Percentiles rank a stretch among this genome's conserved stretches.
These are phyloP conservation scores for Agapornis canus DNA, from an alignment of 2,797 vertebrate species.

Conservation along the genomic window DNA sequence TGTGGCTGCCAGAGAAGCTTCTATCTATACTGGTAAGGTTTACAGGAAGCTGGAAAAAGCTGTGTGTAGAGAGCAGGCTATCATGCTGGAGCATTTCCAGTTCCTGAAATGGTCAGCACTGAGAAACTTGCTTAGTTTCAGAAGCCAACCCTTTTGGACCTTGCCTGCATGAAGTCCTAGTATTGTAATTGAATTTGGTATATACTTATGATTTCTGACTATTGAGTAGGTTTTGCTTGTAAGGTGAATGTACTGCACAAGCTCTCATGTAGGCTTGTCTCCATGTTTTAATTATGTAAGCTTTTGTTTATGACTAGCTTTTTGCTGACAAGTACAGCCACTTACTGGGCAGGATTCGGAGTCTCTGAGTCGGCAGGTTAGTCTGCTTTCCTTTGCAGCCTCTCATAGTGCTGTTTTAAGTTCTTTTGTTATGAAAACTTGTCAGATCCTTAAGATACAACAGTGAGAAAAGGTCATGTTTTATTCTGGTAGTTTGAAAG, in stretches of 20 bases:
- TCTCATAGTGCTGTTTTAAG: not conserved
- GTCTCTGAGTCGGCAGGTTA: not conserved
- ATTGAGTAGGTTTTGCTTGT: not conserved
- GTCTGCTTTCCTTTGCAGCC: not conserved
- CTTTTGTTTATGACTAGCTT: not conserved
- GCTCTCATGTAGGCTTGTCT: not conserved
- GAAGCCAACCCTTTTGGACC: not conserved
- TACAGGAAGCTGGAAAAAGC: not conserved
- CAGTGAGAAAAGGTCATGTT: too few relatives aligned
- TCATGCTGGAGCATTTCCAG: not conserved
- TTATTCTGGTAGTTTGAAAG: not conserved
- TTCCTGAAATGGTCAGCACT: not conserved
- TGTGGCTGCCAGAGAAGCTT: conserved; percentile 97
- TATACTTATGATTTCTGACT: not conserved
- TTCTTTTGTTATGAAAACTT: not conserved
- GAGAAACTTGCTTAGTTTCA: not conserved
- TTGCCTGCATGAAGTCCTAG: not conserved
- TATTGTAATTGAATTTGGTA: not conserved
- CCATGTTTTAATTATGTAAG: not conserved
- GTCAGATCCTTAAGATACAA: not conserved
- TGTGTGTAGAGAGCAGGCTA: not conserved
- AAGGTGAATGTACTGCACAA: not conserved
- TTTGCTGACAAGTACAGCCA: not conserved
- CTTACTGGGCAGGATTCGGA: not conserved
- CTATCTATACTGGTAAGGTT: conserved; percentile 95